These are phyloP conservation scores for Rostratula benghalensis DNA, from an alignment of 2,113 vertebrate species.

Conservation along the genomic window DNA sequence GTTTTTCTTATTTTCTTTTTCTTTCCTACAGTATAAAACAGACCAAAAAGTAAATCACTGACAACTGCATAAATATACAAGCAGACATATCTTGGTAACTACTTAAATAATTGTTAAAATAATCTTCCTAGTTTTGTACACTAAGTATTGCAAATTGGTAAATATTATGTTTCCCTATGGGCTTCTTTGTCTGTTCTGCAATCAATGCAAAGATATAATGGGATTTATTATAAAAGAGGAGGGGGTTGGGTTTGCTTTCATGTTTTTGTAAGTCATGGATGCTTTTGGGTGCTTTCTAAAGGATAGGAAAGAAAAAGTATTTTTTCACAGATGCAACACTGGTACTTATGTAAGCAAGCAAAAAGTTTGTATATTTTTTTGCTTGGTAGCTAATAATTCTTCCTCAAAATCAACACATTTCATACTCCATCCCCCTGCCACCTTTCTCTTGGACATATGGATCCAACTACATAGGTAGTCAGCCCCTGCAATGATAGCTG, in stretches of 20 bases:
- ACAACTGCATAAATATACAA: background rate
- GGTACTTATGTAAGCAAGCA: background rate
- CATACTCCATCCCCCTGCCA: accelerated
- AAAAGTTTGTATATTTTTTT: background rate
- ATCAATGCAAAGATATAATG: background rate
- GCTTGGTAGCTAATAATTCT: background rate
- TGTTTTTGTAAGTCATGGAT: background rate
- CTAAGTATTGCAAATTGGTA: background rate
- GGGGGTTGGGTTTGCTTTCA: background rate
- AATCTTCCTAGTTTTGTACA: background rate
- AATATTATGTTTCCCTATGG: background rate
- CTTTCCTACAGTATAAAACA: background rate
- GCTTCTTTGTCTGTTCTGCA: background rate
- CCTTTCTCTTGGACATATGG: background rate
- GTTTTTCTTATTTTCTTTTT: background rate
- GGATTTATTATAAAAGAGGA: background rate
- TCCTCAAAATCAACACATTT: background rate
- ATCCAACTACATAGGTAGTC: background rate
- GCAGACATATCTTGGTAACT: background rate
- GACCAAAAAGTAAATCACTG: background rate
- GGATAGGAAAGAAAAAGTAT: background rate
- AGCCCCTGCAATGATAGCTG: background rate
- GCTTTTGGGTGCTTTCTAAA: background rate
- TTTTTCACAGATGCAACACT: background rate
- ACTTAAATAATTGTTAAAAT: background rate